These are phyloP conservation scores for Saccopteryx leptura DNA, from an alignment of 2,113 vertebrate genomes.

Conservation along the genomic window DNA sequence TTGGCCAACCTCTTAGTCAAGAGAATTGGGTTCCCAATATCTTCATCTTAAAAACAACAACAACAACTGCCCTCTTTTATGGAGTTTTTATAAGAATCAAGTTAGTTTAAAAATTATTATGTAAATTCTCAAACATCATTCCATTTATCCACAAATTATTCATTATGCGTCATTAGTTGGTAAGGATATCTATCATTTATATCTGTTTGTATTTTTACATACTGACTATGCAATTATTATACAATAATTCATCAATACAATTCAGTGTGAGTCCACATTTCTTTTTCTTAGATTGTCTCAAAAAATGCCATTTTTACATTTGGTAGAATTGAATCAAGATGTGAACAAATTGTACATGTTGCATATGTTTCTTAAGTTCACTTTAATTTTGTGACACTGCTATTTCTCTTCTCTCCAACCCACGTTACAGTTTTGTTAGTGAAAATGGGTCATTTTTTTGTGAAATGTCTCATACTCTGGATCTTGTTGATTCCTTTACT, in stretches of 20 bases:
- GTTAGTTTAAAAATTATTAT: neutral
- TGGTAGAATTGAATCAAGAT: neutral
- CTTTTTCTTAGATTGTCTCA: neutral
- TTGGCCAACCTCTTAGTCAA: neutral
- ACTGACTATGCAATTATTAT: neutral
- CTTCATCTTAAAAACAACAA: neutral
- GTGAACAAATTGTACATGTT: neutral
- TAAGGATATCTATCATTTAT: neutral
- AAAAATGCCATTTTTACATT: neutral
- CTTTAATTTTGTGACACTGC: neutral
- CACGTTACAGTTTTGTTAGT: neutral
- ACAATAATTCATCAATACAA: neutral
- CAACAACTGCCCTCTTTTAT: neutral
- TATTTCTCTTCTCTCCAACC: neutral
- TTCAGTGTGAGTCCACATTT: neutral
- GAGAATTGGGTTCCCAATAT: neutral
- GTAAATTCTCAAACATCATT: neutral
- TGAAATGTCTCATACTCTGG: neutral
- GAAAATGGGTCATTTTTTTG: neutral
- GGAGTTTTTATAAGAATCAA: neutral
- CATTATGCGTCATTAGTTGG: neutral
- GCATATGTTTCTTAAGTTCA: neutral
- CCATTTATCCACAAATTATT: neutral
- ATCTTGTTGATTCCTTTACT: neutral
- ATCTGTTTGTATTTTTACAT: neutral